Percentiles rank a stretch among this genome's conserved stretches.
Evolutionary conservation across 2,797 vertebrate species (phyloP).

Genomic region (Malacoctenus gilli): DNA sequence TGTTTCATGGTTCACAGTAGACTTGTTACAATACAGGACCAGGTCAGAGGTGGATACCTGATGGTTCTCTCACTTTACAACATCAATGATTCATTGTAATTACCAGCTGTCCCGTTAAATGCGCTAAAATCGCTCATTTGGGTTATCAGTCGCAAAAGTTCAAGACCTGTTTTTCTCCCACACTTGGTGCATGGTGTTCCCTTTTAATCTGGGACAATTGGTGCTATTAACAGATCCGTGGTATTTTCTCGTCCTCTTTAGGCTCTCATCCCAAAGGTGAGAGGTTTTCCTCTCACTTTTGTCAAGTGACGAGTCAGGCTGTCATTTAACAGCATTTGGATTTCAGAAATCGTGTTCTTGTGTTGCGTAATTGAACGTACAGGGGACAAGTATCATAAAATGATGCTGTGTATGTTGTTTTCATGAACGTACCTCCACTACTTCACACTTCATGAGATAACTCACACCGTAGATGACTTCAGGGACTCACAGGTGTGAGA

Average conservation of each 20-base stretch:
- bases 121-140: conserved; percentile 34
- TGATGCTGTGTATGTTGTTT: conserved; percentile 19
- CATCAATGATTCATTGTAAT: conserved; percentile 35
- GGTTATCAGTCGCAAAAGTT: conserved; percentile 28
- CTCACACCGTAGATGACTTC: conserved; percentile 8
- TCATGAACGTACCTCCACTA: no score
- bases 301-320: conserved; percentile 2
- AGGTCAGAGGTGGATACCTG: conserved; percentile 14
- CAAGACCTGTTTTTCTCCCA: conserved; percentile 29
- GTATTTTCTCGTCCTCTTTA: conserved; percentile 11
- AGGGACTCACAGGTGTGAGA: conserved; percentile 14
- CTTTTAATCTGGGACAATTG: conserved; percentile 11
- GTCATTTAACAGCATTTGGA: conserved; percentile 26
- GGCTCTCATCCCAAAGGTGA: conserved; percentile 25
- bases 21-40: conserved; percentile 2
- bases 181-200: conserved; percentile 1
- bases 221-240: conserved; percentile 11
- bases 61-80: conserved; percentile 14
- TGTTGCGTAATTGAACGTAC: conserved; percentile 11
- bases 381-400: neutral
- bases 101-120: conserved; percentile 9
- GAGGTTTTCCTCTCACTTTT: conserved; percentile 24
- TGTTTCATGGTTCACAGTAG: neutral
- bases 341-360: conserved; percentile 13
- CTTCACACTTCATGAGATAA: conserved; percentile 7